Evolutionary conservation across 2,797 vertebrate genomes (phyloP).

Genomic region (Takifugu ocellatus): DNA sequence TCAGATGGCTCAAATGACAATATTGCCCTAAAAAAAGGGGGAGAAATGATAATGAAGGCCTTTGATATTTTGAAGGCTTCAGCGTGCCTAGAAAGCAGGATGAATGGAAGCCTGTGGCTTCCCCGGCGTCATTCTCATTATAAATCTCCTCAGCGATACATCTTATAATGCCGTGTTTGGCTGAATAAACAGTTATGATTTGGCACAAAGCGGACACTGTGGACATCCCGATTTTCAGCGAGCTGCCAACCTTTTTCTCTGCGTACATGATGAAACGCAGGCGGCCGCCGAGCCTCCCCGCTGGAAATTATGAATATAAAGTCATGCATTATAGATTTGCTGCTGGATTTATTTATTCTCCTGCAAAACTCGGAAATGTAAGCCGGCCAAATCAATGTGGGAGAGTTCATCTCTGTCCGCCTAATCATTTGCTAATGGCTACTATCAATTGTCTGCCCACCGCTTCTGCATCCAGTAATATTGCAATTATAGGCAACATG

Average conservation of each 20-base stretch:
- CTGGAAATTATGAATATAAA: conserved; percentile 78
- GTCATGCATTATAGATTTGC: conserved; percentile 78
- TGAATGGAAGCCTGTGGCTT: conserved; percentile 43
- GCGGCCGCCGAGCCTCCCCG: conserved; percentile 58
- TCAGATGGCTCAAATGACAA: conserved; percentile 63
- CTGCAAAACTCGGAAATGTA: conserved; percentile 79
- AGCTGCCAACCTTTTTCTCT: conserved; percentile 63
- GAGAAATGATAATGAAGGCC: conserved; percentile 60
- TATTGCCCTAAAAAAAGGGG: conserved; percentile 52
- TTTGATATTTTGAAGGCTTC: conserved; percentile 57
- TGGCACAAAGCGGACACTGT: conserved; percentile 66
- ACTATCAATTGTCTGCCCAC: conserved; percentile 79
- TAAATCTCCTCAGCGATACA: conserved; percentile 65
- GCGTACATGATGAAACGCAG: conserved; percentile 58
- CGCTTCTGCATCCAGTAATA: conserved; percentile 60
- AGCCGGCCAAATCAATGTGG: conserved; percentile 75
- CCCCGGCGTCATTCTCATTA: conserved; percentile 65
- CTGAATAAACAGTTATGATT: conserved; percentile 75
- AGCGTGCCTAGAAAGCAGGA: conserved; percentile 36
- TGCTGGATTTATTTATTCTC: conserved; percentile 79
- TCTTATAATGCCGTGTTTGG: conserved; percentile 66
- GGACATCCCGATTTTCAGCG: conserved; percentile 60
- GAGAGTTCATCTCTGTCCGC: conserved; percentile 80
- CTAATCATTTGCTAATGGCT: conserved; percentile 83
- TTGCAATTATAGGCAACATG: conserved; percentile 78